Evolutionary conservation across 2,888 invertebrate species (phyloP).

Genomic region (Dynastes tityus): DNA sequence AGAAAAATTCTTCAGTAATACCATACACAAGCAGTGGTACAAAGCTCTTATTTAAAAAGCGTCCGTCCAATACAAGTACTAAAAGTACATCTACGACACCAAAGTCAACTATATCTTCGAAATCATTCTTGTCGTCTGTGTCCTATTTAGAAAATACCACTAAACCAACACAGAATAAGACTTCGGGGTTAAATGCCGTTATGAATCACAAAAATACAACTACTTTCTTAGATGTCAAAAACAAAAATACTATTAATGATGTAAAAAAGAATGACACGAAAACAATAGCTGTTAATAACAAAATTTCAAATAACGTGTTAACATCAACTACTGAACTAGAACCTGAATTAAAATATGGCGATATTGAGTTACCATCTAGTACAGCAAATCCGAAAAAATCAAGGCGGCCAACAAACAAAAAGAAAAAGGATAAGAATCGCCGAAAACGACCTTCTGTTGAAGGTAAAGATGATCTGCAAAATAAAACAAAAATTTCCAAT

Average conservation of each 20-base stretch:
- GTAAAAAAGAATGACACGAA: too few species aligned
- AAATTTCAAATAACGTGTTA: neutral
- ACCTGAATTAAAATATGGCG: slow-evolving; percentile 67
- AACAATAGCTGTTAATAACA: slow-evolving; percentile 60
- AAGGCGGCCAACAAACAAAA: slow-evolving; percentile 69
- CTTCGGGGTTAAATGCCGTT: neutral
- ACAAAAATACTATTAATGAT: neutral
- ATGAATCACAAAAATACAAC: too few species aligned
- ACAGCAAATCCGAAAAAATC: slow-evolving; percentile 60
- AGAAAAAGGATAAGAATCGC: slow-evolving; percentile 77
- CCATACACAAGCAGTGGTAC: slow-evolving; percentile 53
- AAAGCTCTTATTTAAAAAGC: slow-evolving; percentile 65
- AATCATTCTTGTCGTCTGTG: slow-evolving; percentile 31
- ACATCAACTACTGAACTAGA: slow-evolving; percentile 42
- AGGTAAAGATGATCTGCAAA: slow-evolving; percentile 68
- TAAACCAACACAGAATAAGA: neutral
- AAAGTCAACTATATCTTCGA: slow-evolving; percentile 56
- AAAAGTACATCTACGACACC: slow-evolving; percentile 59
- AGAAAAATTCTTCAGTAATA: slow-evolving; percentile 55
- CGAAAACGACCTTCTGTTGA: slow-evolving; percentile 74
- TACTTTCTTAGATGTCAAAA: neutral
- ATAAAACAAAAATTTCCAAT: slow-evolving; percentile 60
- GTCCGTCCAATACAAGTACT: slow-evolving; percentile 59
- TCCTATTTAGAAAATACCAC: slow-evolving; percentile 52
- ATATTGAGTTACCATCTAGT: slow-evolving; percentile 60